Percentiles rank a stretch among this genome's conserved stretches.
Conservation (phyloP, 53 echinoderm and acorn worm species). For the Holothuria leucospilota region DNA sequence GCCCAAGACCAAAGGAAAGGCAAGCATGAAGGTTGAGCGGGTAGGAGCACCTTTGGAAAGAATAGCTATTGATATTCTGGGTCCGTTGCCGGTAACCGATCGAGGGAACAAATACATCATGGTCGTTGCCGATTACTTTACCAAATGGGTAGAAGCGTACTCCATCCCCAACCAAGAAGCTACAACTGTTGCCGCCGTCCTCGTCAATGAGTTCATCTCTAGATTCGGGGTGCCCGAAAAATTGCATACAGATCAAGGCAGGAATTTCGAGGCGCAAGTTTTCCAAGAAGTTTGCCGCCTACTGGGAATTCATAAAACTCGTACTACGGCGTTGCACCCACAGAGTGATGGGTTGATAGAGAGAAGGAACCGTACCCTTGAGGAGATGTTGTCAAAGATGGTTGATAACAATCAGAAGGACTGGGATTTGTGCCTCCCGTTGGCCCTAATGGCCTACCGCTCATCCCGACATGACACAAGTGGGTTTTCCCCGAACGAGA, state of each 20-base stretch:
- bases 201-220: constrained; percentile 33
- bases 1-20: too few relatives aligned
- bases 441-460: constrained; percentile 3
- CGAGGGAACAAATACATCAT: too few relatives aligned
- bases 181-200: constrained; percentile 8
- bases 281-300: constrained; percentile 51
- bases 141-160: constrained; percentile 24
- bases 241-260: constrained; percentile 59
- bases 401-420: constrained; percentile 46
- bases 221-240: constrained; percentile 39
- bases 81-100: too few relatives aligned
- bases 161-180: constrained; percentile 22
- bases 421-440: constrained; percentile 36
- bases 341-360: constrained; percentile 56
- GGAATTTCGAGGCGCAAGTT: constrained; percentile 48
- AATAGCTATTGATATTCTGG: too few relatives aligned
- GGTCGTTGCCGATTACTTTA: too few relatives aligned
- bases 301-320: constrained; percentile 46
- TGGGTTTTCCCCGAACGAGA: constrained; percentile 4
- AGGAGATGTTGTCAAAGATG: constrained; percentile 41
- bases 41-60: too few relatives aligned
- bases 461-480: constrained; percentile 11
- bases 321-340: constrained; percentile 57
- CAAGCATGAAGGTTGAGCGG: too few relatives aligned
- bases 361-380: constrained; percentile 47